Conservation (phyloP, 2,113 vertebrate species). For the Apteryx owenii region DNA sequence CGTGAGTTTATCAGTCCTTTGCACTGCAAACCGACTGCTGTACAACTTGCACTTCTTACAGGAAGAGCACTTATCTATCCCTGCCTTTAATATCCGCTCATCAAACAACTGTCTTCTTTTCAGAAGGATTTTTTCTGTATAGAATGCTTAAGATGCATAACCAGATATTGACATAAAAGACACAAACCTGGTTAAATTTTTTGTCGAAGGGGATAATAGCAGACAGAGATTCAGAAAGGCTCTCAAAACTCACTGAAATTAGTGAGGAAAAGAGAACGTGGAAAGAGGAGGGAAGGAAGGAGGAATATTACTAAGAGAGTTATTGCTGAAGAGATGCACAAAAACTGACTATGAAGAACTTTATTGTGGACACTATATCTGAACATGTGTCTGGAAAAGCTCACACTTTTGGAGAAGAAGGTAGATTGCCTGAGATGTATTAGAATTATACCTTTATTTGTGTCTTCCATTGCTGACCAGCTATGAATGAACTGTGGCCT, state of each 20-base stretch:
- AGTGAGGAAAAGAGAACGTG: background rate
- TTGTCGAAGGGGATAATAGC: background rate
- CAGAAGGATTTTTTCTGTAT: background rate
- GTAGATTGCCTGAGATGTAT: background rate
- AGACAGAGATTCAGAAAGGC: background rate
- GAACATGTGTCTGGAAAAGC: background rate
- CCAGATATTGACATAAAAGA: background rate
- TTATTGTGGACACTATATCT: background rate
- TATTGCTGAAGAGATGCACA: background rate
- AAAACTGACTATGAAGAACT: background rate
- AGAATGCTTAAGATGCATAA: background rate
- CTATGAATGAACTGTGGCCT: background rate
- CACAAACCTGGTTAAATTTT: background rate
- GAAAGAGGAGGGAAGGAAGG: background rate
- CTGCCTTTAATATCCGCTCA: fast-evolving
- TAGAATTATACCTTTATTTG: background rate
- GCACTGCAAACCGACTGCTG: background rate
- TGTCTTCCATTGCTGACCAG: background rate
- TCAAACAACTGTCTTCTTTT: background rate
- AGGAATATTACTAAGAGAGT: background rate
- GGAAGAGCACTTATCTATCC: background rate
- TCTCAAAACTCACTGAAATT: background rate
- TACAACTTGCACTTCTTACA: background rate
- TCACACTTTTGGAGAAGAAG: background rate
- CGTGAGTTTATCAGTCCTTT: background rate